phyloP scores from a whole-genome alignment of 2,113 vertebrate genomes.

The Orthonyx spaldingii region DNA sequence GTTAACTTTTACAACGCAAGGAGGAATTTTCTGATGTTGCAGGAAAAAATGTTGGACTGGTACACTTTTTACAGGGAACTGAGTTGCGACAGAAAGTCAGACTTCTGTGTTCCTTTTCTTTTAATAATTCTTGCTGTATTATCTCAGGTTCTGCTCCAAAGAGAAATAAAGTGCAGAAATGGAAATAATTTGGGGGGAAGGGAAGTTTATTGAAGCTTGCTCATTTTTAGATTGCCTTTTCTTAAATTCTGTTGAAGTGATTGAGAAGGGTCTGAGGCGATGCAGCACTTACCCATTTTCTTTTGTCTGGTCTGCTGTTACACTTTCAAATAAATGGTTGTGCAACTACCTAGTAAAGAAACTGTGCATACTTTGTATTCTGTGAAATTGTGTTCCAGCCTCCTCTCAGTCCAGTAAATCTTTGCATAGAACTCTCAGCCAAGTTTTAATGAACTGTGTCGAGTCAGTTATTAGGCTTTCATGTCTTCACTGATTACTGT shows the following conservation, averaged over 20 bases:
- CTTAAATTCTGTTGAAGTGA: background rate
- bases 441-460: background rate
- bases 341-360: background rate
- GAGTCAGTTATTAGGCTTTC: background rate
- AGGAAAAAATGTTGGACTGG: background rate
- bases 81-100: background rate
- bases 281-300: background rate
- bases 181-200: accelerated
- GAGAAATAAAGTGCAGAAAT: background rate
- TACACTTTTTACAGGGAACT: background rate
- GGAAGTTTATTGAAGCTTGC: background rate
- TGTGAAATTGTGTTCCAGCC: background rate
- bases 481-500: background rate
- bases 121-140: background rate
- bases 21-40: background rate
- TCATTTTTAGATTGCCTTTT: background rate
- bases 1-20: background rate
- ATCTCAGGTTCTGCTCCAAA: background rate
- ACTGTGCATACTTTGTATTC: background rate
- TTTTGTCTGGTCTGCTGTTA: background rate
- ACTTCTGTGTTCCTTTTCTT: background rate
- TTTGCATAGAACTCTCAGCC: background rate
- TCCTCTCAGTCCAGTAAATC: background rate
- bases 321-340: background rate
- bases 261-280: background rate